Percentiles rank a stretch among this genome's conserved stretches.
Conservation (phyloP, 2,888 invertebrate genomes). For the Nemapogon koenigi region DNA sequence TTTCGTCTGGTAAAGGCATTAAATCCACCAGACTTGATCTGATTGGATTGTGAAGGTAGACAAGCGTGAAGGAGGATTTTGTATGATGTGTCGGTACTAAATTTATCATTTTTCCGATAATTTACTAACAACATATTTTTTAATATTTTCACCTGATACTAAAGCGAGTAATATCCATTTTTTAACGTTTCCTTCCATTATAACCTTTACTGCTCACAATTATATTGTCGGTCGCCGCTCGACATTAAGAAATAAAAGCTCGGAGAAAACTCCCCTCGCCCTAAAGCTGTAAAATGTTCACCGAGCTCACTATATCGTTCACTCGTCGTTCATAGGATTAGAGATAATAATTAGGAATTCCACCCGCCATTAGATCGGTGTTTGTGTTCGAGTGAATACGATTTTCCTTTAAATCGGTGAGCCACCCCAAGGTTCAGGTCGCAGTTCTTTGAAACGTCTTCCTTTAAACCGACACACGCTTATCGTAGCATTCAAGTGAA, state of each 20-base stretch:
- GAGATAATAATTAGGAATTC: slow-evolving; percentile 1
- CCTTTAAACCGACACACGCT: slow-evolving; percentile 6
- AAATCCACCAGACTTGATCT: too few species aligned
- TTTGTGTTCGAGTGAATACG: too few species aligned
- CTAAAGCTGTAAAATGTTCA: slow-evolving; percentile 22
- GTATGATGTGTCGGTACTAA: too few species aligned
- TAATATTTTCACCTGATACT: too few species aligned
- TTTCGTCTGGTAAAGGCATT: too few species aligned
- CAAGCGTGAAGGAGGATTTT: too few species aligned
- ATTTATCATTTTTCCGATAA: too few species aligned
- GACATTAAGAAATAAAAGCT: slow-evolving; percentile 31
- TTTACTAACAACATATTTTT: too few species aligned
- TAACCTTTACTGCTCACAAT: slow-evolving; percentile 23
- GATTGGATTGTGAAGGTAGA: too few species aligned
- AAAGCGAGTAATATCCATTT: neutral
- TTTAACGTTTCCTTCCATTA: slow-evolving; percentile 5
- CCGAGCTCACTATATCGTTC: slow-evolving; percentile 31
- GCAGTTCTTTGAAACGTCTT: slow-evolving; percentile 4
- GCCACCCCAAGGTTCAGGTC: too few species aligned
- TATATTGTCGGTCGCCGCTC: slow-evolving; percentile 29
- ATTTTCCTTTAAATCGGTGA: neutral
- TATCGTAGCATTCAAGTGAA: slow-evolving; percentile 6
- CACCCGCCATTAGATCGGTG: slow-evolving; percentile 35
- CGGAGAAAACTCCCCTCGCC: slow-evolving; percentile 19
- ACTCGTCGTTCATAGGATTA: slow-evolving; percentile 21